Percentiles rank a stretch among this genome's conserved stretches.
phyloP scores from a whole-genome alignment of 2,113 vertebrate species.

The Chionodraco myersi region DNA sequence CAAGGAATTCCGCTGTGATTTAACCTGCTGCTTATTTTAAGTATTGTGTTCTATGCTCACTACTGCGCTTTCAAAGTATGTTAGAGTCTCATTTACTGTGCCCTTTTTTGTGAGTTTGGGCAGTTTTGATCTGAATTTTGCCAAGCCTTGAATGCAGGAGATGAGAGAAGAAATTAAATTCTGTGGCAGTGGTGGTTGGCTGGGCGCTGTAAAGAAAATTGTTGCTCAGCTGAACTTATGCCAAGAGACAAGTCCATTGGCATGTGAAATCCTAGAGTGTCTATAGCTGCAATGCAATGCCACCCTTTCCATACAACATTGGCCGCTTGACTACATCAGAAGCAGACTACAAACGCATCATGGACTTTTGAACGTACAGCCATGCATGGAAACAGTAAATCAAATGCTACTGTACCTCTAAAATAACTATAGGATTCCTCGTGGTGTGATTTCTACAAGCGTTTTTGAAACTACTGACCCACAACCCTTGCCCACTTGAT shows the following conservation, averaged over 20 bases:
- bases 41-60: not conserved
- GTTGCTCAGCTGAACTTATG: constrained; percentile 51
- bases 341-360: not conserved
- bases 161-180: constrained; percentile 67
- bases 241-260: constrained; percentile 54
- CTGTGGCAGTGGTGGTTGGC: constrained; percentile 44
- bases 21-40: not conserved
- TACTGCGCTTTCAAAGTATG: not conserved
- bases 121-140: constrained; percentile 49
- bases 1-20: constrained; percentile 3
- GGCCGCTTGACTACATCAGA: constrained; percentile 5
- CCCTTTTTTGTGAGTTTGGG: constrained; percentile 30
- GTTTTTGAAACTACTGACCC: constrained; percentile 54
- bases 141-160: constrained; percentile 35
- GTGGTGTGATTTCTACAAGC: constrained; percentile 49
- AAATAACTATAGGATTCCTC: constrained; percentile 25
- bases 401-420: constrained; percentile 24
- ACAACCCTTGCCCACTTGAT: constrained; percentile 55
- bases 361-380: constrained; percentile 23
- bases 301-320: constrained; percentile 29
- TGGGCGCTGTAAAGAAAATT: constrained; percentile 54
- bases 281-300: constrained; percentile 29
- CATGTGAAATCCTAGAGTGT: constrained; percentile 45
- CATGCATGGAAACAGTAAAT: constrained; percentile 30
- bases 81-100: not conserved